phyloP scores from a whole-genome alignment of 2,888 invertebrate genomes.

The Apotomis turbidana region DNA sequence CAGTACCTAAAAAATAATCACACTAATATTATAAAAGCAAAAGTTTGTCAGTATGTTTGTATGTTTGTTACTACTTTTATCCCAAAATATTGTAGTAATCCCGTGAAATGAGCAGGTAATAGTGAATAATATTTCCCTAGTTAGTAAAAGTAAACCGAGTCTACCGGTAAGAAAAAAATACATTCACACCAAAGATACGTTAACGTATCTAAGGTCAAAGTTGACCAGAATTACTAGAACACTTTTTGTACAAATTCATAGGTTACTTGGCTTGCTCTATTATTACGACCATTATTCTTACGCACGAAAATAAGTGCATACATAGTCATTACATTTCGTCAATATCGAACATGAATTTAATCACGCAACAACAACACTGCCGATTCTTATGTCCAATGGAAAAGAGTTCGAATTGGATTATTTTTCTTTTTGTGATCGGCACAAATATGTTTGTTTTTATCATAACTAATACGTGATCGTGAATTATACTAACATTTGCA shows the following conservation, averaged over 20 bases:
- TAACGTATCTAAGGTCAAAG: conserved; percentile 32
- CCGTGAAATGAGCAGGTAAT: no score
- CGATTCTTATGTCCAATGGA: conserved; percentile 43
- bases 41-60: no score
- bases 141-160: no score
- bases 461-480: conserved; percentile 61
- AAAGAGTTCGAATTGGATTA: conserved; percentile 40
- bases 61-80: no score
- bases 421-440: conserved; percentile 39
- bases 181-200: not conserved
- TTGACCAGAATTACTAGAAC: conserved; percentile 23
- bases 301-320: conserved; percentile 64
- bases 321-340: conserved; percentile 65
- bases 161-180: not conserved
- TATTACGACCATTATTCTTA: conserved; percentile 59
- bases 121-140: no score
- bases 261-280: conserved; percentile 33
- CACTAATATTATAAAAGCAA: no score
- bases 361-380: conserved; percentile 46
- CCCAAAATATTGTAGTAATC: no score
- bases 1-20: no score
- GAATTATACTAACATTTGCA: conserved; percentile 64
- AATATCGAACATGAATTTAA: conserved; percentile 55
- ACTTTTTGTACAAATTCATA: conserved; percentile 27
- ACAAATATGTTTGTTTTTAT: conserved; percentile 48